Conservation (phyloP, 1,140 invertebrate species). For the Adelges cooleyi region DNA sequence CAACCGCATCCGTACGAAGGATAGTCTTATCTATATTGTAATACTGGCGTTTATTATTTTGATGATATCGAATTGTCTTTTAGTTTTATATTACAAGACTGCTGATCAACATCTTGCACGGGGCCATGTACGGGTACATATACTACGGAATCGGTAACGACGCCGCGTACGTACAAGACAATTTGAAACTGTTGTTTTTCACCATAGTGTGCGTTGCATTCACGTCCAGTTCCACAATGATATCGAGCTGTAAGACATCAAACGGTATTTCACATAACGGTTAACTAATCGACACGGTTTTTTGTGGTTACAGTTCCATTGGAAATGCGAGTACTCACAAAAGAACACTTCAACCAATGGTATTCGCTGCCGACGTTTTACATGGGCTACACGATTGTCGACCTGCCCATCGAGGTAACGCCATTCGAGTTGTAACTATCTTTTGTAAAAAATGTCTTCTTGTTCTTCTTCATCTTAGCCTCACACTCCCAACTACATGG, state of each 20-base stretch:
- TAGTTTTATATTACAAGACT: slow-evolving; percentile 44
- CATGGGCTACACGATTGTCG: slow-evolving; percentile 68
- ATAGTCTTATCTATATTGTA: too few species aligned
- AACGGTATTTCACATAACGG: too few species aligned
- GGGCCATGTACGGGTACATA: slow-evolving; percentile 77
- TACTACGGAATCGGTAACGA: slow-evolving; percentile 89
- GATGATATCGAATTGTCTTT: background rate
- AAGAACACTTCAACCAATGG: slow-evolving; percentile 88
- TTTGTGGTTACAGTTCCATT: slow-evolving; percentile 62
- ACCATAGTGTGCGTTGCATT: slow-evolving; percentile 92
- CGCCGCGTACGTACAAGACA: slow-evolving; percentile 82
- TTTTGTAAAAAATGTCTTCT: too few species aligned
- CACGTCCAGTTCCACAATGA: slow-evolving; percentile 92
- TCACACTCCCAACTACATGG: too few species aligned
- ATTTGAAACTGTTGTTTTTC: slow-evolving; percentile 88
- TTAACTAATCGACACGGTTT: slow-evolving; percentile 31
- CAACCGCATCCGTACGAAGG: too few species aligned
- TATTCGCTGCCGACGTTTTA: slow-evolving; percentile 81
- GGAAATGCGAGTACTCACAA: slow-evolving; percentile 67
- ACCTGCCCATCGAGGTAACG: slow-evolving; percentile 69
- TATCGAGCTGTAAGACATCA: slow-evolving; percentile 80
- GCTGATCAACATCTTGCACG: slow-evolving; percentile 78
- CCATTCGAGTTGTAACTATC: too few species aligned
- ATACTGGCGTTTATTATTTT: too few species aligned
- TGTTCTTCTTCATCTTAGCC: too few species aligned